Percentiles rank a stretch among this genome's conserved stretches.
Evolutionary conservation across 2,113 vertebrate species (phyloP).

Genomic region (Entelurus aequoreus): DNA sequence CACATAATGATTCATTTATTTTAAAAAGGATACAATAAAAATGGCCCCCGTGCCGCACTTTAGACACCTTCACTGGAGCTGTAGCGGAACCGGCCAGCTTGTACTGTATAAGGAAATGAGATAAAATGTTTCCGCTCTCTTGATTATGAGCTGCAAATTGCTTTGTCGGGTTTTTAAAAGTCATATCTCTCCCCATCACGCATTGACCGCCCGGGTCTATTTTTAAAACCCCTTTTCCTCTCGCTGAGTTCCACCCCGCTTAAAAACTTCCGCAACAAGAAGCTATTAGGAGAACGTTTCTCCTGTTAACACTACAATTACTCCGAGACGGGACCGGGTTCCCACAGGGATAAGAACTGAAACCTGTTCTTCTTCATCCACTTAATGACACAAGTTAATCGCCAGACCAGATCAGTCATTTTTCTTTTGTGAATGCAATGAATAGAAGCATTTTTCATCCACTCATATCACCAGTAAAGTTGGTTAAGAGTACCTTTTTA

Average conservation of each 20-base stretch:
- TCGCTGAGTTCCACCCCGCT: slow-evolving; percentile 8
- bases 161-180: slow-evolving; percentile 67
- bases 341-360: slow-evolving; percentile 49
- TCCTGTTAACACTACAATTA: slow-evolving; percentile 62
- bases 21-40: no score
- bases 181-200: slow-evolving; percentile 55
- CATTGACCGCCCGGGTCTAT: slow-evolving; percentile 57
- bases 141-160: slow-evolving; percentile 68
- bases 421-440: no score
- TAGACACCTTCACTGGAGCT: not conserved
- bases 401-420: slow-evolving; percentile 6
- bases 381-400: slow-evolving; percentile 14
- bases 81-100: slow-evolving; percentile 36
- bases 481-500: no score
- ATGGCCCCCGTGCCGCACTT: no score
- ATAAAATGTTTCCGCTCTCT: slow-evolving; percentile 62
- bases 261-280: slow-evolving; percentile 64
- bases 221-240: slow-evolving; percentile 56
- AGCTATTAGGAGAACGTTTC: slow-evolving; percentile 54
- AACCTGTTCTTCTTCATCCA: slow-evolving; percentile 51
- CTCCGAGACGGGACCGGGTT: slow-evolving; percentile 58
- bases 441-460: no score
- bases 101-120: slow-evolving; percentile 58
- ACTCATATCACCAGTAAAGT: no score
- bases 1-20: no score